Evolutionary conservation across 2,888 invertebrate species (phyloP).

Genomic region (Escarpia spicata): DNA sequence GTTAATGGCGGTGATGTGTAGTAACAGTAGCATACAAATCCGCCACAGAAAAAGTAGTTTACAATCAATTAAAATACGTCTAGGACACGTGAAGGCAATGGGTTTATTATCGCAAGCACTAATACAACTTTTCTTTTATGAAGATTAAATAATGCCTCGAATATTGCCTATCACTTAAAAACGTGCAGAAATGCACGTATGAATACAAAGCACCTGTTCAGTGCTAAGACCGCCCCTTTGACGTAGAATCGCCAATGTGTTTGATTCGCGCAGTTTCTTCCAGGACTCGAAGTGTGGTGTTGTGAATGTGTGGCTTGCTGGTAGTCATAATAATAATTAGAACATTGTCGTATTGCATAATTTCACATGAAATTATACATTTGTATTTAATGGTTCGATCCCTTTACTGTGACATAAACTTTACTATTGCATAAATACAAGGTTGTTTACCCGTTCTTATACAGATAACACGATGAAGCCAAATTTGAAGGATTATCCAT

Average conservation of each 20-base stretch:
- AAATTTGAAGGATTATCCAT: too few species aligned
- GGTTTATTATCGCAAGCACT: not conserved
- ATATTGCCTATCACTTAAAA: not conserved
- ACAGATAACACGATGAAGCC: too few species aligned
- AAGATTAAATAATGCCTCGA: not conserved
- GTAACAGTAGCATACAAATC: conserved; percentile 3
- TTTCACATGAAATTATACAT: too few species aligned
- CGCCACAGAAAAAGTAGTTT: conserved; percentile 13
- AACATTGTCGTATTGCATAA: not conserved
- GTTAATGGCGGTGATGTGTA: conserved; percentile 16
- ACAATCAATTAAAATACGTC: not conserved
- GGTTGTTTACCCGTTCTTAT: too few species aligned
- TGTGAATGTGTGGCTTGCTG: not conserved
- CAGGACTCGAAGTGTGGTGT: not conserved
- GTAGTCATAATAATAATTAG: not conserved
- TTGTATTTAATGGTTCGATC: too few species aligned
- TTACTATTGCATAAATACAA: too few species aligned
- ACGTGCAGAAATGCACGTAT: conserved; percentile 1
- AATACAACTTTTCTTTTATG: not conserved
- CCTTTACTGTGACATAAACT: too few species aligned
- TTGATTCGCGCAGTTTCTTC: not conserved
- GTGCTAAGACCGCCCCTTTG: conserved; percentile 11
- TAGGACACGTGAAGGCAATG: not conserved
- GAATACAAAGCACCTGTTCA: conserved; percentile 16
- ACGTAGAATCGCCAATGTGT: not conserved